phyloP scores from a whole-genome alignment of 2,888 invertebrate genomes.

The Smittia sp. region DNA sequence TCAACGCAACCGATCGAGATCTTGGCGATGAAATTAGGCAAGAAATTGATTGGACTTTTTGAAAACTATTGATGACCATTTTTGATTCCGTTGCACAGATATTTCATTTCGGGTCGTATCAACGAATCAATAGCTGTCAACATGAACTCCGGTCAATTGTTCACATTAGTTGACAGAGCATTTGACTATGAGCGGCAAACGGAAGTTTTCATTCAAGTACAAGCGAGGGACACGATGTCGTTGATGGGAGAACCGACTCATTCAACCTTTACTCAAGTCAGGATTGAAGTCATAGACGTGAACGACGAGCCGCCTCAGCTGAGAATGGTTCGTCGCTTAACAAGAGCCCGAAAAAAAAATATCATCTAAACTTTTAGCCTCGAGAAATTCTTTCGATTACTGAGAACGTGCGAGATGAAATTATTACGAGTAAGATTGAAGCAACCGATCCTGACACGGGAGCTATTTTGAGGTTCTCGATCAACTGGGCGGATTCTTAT shows the following conservation, averaged over 20 bases:
- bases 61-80: background rate
- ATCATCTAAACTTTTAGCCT: slow-evolving; percentile 49
- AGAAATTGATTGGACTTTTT: slow-evolving; percentile 45
- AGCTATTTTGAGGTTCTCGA: slow-evolving; percentile 58
- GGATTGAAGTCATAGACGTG: slow-evolving; percentile 64
- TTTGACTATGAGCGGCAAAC: slow-evolving; percentile 64
- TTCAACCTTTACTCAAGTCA: slow-evolving; percentile 56
- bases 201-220: slow-evolving; percentile 57
- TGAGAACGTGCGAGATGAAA: slow-evolving; percentile 57
- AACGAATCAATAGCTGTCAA: slow-evolving; percentile 57
- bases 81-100: slow-evolving; percentile 9
- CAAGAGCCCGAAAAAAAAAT: background rate
- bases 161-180: slow-evolving; percentile 56
- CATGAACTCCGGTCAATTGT: slow-evolving; percentile 58
- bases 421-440: slow-evolving; percentile 53
- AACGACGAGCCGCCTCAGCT: slow-evolving; percentile 72
- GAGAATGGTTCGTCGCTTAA: slow-evolving; percentile 55
- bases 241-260: slow-evolving; percentile 45
- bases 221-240: slow-evolving; percentile 56
- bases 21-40: slow-evolving; percentile 60
- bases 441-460: slow-evolving; percentile 62
- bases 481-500: slow-evolving; percentile 60
- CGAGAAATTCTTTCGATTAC: slow-evolving; percentile 55
- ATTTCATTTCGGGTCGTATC: background rate
- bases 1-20: slow-evolving; percentile 63